Base-by-base conservation (phyloP, 2,797 vertebrate genomes). In the Trachops cirrhosus region DNA sequence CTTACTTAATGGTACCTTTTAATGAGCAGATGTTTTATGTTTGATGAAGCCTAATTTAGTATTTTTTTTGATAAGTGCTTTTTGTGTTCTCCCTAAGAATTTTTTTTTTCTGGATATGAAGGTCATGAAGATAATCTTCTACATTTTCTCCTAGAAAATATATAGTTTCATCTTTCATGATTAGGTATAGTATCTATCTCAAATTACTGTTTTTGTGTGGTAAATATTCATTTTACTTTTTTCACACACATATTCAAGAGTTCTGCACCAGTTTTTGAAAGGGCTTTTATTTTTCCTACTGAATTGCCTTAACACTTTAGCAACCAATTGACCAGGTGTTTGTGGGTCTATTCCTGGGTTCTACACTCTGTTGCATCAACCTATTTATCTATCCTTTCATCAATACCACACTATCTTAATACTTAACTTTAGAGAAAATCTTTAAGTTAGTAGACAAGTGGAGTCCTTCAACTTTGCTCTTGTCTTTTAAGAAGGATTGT, bases 371-470 rank as follows among this genome's bases (percentile, higher is more conserved):
- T 52, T 68, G 57, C 46, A 39, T 50, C 68, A 46, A 94, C 12
- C 29, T 77, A 44, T 34, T 83, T 91, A 26, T 84, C 46, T 19
- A 21, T n/a, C 44, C 5, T 93, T 89, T 91, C n/a, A 46, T 59
- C 29, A 89, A 68, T 75, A 50, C 22, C 3, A 46, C 2, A 39
- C 9, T 68, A 19, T 48, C 64, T 39, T 88, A 21, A 82, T 74
- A 41, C 39, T 85, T 64, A 80, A n/a, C 29, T 77, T 95, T 89
- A 86, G 46, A 78, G 34, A 70, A 90, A 92, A 90, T 52, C 29
- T 89, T 93, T 75, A 88, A 73, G 75, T 86, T 19, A 37, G 5
- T 52, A 93, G 84, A 79, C 16, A 82, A 88, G 3, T 54, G 26
- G 16, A 94, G 41, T 24, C n/a, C 41, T 59, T 87, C 68, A 87